Conservation (phyloP, 2,797 vertebrate genomes). For the Rhyacichthys aspro region DNA sequence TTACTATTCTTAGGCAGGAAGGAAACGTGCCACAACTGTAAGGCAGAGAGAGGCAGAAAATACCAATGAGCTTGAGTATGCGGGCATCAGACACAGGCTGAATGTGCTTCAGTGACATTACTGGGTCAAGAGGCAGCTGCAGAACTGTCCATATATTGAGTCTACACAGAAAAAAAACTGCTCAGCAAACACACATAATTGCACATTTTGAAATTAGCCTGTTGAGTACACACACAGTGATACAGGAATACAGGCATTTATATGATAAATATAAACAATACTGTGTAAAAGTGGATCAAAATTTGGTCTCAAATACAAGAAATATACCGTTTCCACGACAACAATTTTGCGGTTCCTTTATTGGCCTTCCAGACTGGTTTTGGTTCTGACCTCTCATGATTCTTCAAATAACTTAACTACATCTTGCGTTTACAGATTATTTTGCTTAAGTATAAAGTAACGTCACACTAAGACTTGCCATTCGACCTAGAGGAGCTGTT, state of each 20-base stretch:
- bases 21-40: conserved; percentile 41
- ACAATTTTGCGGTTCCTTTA: background rate
- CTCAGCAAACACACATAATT: background rate
- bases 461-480: background rate
- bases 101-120: background rate
- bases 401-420: background rate
- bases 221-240: no score
- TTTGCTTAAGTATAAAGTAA: background rate
- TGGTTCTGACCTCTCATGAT: background rate
- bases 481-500: no score
- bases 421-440: background rate
- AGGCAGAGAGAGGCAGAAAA: conserved; percentile 4
- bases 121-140: conserved; percentile 1
- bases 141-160: background rate
- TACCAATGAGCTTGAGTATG: background rate
- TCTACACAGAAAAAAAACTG: no score
- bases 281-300: no score
- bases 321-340: no score
- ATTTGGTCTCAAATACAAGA: no score
- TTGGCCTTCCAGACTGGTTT: background rate
- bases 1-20: conserved; percentile 52
- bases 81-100: background rate
- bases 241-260: no score
- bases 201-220: background rate
- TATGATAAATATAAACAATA: no score